Conservation (phyloP, 1,140 invertebrate genomes). For the Trinorchestia longiramus region DNA sequence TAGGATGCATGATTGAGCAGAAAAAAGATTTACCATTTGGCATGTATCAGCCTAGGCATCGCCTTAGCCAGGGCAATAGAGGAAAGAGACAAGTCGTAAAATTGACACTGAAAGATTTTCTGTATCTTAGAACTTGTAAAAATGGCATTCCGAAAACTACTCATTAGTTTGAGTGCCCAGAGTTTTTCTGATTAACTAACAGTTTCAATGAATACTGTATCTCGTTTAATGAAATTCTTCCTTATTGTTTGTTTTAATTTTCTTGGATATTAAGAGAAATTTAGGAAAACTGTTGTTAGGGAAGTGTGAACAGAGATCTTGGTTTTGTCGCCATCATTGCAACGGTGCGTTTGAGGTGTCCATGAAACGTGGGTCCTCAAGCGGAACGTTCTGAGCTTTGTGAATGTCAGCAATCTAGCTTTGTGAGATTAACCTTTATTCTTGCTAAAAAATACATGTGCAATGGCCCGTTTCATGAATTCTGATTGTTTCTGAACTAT, state of each 20-base stretch:
- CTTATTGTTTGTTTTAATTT: no score
- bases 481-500: not conserved
- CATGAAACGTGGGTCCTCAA: not conserved
- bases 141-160: no score
- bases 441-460: not conserved
- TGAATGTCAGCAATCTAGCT: not conserved
- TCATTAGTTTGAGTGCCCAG: no score
- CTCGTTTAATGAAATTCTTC: no score
- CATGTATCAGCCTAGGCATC: not conserved
- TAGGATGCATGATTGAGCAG: not conserved
- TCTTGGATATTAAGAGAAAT: not conserved
- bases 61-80: not conserved
- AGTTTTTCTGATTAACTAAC: no score
- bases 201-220: no score
- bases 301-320: not conserved
- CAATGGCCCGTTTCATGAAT: not conserved
- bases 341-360: not conserved
- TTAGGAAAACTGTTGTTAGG: not conserved
- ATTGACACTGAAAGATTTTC: no score
- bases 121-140: no score
- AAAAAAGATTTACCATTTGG: not conserved
- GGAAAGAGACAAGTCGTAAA: no score
- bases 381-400: not conserved
- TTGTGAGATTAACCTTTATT: not conserved
- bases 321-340: not conserved